phyloP scores from a whole-genome alignment of 2,888 invertebrate species.

The Mylabris sibirica region DNA sequence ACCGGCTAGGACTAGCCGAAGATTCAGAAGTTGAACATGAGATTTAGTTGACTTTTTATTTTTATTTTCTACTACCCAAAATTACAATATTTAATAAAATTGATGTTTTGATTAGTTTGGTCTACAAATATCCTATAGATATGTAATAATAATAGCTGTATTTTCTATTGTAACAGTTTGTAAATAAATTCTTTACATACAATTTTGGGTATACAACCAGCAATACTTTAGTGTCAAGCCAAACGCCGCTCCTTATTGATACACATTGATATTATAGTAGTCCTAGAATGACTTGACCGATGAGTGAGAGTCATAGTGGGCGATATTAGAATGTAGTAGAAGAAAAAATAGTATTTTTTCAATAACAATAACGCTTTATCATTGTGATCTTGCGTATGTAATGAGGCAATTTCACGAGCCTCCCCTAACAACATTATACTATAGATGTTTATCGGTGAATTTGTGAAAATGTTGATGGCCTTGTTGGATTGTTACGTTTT shows the following conservation, averaged over 20 bases:
- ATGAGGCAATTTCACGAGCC: neutral
- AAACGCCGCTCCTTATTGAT: neutral
- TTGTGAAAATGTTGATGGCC: conserved; percentile 12
- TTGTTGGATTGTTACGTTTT: conserved; percentile 4
- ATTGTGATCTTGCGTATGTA: neutral
- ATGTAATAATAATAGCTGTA: conserved; percentile 22
- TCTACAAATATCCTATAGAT: conserved; percentile 22
- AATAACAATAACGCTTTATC: neutral
- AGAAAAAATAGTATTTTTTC: neutral
- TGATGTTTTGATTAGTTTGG: conserved; percentile 10
- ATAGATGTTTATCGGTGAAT: neutral
- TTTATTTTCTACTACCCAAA: neutral
- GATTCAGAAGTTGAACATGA: conserved; percentile 56
- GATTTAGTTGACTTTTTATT: conserved; percentile 12
- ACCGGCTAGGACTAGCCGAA: conserved; percentile 54
- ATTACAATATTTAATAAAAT: conserved; percentile 9
- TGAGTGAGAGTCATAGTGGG: no score
- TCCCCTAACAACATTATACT: neutral
- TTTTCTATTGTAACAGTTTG: conserved; percentile 23
- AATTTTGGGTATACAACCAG: neutral
- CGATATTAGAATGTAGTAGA: no score
- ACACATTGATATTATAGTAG: no score
- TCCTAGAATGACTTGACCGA: no score
- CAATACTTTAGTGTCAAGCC: neutral
- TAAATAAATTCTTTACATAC: conserved; percentile 28